Evolutionary conservation across 2,113 vertebrate species (phyloP), one percentile per base, ranked within the genome.

Genomic region (Ophthalmolycus amberensis): DNA sequence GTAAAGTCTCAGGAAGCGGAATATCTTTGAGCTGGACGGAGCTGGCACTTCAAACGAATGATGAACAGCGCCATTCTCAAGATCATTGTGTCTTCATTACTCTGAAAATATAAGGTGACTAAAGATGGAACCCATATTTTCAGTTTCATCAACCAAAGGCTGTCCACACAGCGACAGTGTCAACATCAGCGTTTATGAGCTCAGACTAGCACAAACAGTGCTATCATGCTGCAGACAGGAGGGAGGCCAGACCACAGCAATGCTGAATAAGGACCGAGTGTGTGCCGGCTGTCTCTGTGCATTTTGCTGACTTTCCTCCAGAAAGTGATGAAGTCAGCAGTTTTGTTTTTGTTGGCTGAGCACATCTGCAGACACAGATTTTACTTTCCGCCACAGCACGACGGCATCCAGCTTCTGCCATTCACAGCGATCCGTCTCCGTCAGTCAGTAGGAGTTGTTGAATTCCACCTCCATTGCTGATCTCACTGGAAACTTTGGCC

Each of bases 181-280:
- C 40, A 75, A 76, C 68, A 44, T 48, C 6, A 71, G 46, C 60
- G 75, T 92, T 75, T 75, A 70, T 66, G 60, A 85, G 65, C 74
- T 65, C 77, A 64, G 58, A 83, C 68, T 80, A 84, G 80, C 59
- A 78, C 8, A 50, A 77, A 80, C 34, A 71, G 76, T 84, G 87
- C 79, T 54, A 77, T 84, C 69, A 86, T 56, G 42, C 77, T 27
- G 38, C 71, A 79, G 66, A 77, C 85, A 89, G 87, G 77, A 85
- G 77, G 75, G 75, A 74, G 58, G 74, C 77, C 75, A 87, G 75
- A 88, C 87, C 92, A 74, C 89, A 89, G 63, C 63, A 16, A 58
- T 89, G 87, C 88, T 93, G 89, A 89, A 74, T 85, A 75, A 87
- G 87, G 60, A 75, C 6, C 50, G 34, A 34, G 62, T 38, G 80